Conservation (phyloP, 2,797 vertebrate species). For the Neosilurus mollespiculum region DNA sequence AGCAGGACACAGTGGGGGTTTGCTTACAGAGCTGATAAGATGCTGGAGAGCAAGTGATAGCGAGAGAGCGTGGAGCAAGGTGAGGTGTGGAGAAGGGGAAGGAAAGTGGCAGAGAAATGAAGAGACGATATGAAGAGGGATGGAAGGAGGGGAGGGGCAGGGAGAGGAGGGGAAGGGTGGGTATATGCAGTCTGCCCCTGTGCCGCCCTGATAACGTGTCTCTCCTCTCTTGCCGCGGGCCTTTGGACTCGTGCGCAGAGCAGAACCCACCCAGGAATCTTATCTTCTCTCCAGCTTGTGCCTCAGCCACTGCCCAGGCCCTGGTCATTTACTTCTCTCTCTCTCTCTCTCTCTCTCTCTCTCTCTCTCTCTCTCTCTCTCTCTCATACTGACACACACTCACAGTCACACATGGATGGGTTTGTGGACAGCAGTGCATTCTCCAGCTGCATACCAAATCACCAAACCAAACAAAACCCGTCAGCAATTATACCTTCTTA, state of each 20-base stretch:
- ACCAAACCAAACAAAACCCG: constrained; percentile 21
- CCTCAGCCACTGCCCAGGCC: constrained; percentile 64
- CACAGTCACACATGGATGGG: constrained; percentile 26
- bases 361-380: not conserved
- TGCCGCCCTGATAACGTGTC: constrained; percentile 71
- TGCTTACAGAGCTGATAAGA: constrained; percentile 25
- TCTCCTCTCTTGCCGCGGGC: constrained; percentile 60
- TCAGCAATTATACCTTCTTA: constrained; percentile 12
- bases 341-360: constrained; percentile 25
- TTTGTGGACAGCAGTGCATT: constrained; percentile 1
- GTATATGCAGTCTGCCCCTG: constrained; percentile 71
- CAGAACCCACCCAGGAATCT: constrained; percentile 79
- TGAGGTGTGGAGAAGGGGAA: constrained; percentile 28
- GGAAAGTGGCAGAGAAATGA: constrained; percentile 31
- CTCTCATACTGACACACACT: constrained; percentile 5
- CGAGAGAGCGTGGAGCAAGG: not conserved
- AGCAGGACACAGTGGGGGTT: constrained; percentile 34
- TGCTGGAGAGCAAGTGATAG: constrained; percentile 38
- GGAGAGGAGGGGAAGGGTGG: constrained; percentile 45
- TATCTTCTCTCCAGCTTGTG: constrained; percentile 76
- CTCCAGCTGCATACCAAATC: constrained; percentile 47
- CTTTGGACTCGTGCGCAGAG: constrained; percentile 66
- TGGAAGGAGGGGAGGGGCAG: constrained; percentile 35
- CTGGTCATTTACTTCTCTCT: constrained; percentile 43
- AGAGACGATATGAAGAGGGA: constrained; percentile 13